Conservation (phyloP, 2,797 vertebrate species). For the Sebastes nivosus region DNA sequence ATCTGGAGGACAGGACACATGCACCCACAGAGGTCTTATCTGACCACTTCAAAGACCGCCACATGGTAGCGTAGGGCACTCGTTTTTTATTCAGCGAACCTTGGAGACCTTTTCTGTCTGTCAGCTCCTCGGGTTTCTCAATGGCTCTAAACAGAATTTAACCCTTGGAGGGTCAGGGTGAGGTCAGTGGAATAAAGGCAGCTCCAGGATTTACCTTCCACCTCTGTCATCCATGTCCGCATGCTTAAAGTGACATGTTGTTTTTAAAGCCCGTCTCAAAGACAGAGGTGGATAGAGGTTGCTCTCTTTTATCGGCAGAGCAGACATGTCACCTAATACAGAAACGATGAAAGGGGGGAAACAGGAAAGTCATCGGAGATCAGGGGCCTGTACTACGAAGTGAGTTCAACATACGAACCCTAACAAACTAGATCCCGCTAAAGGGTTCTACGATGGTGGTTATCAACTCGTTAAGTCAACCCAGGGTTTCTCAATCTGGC, state of each 20-base stretch:
- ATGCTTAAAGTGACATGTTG: constrained; percentile 26
- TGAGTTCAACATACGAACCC: too few species aligned
- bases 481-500: too few species aligned
- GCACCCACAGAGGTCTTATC: constrained; percentile 23
- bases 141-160: constrained; percentile 53
- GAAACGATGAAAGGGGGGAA: not conserved
- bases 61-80: constrained; percentile 1
- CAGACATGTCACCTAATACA: not conserved
- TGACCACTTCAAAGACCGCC: constrained; percentile 35
- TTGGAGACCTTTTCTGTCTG: constrained; percentile 29
- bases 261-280: constrained; percentile 31
- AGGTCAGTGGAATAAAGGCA: constrained; percentile 70
- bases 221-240: constrained; percentile 7
- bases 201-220: constrained; percentile 59
- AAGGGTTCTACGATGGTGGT: too few species aligned
- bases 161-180: constrained; percentile 48
- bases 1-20: not conserved
- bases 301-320: not conserved
- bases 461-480: too few species aligned
- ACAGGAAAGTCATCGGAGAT: not conserved
- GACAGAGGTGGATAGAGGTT: not conserved
- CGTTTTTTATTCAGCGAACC: constrained; percentile 43
- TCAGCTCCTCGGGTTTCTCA: constrained; percentile 51
- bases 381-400: not conserved
- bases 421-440: too few species aligned